Conservation (phyloP, 2,113 vertebrate genomes). For the Psittacara wagleri region DNA sequence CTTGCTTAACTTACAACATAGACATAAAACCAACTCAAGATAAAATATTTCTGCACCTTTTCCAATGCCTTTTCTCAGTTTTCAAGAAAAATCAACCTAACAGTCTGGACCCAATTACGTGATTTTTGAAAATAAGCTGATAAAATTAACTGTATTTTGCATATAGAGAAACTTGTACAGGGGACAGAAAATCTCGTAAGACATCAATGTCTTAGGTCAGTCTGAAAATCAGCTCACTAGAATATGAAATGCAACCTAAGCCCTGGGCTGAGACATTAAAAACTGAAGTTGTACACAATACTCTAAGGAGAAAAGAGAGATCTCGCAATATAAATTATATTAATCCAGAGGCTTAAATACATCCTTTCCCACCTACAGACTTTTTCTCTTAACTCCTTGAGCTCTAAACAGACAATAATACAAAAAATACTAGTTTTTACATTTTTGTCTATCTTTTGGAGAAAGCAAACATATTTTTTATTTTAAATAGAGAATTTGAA, state of each 20-base stretch:
- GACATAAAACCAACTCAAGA: not conserved
- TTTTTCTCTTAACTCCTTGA: not conserved
- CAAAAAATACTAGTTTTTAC: not conserved
- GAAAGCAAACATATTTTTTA: not conserved
- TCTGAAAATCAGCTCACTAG: not conserved
- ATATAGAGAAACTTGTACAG: not conserved
- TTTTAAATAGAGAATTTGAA: not conserved
- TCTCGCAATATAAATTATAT: not conserved
- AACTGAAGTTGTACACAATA: not conserved
- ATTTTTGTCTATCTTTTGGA: not conserved
- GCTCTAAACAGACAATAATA: not conserved
- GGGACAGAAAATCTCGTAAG: not conserved
- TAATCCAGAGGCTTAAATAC: not conserved
- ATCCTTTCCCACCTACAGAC: fast-evolving
- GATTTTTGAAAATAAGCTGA: not conserved
- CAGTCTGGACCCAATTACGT: not conserved
- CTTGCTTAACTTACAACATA: not conserved
- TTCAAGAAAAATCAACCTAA: not conserved
- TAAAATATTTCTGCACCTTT: not conserved
- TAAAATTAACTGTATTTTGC: not conserved
- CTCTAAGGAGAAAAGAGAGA: not conserved
- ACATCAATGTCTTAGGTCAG: not conserved
- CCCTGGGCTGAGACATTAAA: not conserved
- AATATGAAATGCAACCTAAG: not conserved
- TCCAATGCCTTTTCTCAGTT: not conserved